Evolutionary conservation across 2,797 vertebrate genomes (phyloP).

Genomic region (Oreortyx pictus): DNA sequence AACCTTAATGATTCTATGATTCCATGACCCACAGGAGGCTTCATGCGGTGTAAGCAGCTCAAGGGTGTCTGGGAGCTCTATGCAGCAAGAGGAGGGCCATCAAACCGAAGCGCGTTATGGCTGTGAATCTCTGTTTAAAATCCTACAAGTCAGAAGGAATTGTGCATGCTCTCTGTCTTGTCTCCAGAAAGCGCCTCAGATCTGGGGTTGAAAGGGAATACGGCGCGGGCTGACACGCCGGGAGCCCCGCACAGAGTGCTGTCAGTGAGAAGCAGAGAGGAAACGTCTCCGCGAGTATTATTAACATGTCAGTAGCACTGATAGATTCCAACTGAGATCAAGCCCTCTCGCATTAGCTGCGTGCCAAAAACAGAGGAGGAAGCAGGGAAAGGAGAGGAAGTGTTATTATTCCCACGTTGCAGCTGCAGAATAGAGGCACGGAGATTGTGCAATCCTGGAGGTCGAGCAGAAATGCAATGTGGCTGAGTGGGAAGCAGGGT

Average conservation of each 20-base stretch:
- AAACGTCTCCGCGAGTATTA: constrained; percentile 71
- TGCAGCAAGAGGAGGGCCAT: constrained; percentile 55
- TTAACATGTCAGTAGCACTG: constrained; percentile 75
- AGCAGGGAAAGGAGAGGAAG: constrained; percentile 67
- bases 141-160: constrained; percentile 60
- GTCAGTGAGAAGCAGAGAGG: constrained; percentile 61
- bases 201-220: constrained; percentile 70
- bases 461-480: accelerated
- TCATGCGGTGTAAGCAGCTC: neutral
- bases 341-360: constrained; percentile 39
- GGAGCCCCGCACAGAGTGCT: constrained; percentile 26
- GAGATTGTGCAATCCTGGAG: constrained; percentile 33
- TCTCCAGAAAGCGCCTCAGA: constrained; percentile 51
- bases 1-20: no score
- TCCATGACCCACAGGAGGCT: neutral
- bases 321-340: constrained; percentile 74
- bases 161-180: constrained; percentile 57
- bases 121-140: constrained; percentile 55
- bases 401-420: constrained; percentile 60
- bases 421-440: constrained; percentile 42
- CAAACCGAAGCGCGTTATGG: constrained; percentile 63
- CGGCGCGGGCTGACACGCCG: constrained; percentile 1
- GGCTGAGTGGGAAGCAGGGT: neutral
- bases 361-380: constrained; percentile 70
- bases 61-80: constrained; percentile 17